A percentile compares a stretch with the other conserved stretches of the same genome.
These are phyloP conservation scores for Leptodactylus fuscus DNA, from an alignment of 2,113 vertebrate genomes.

Conservation along the genomic window DNA sequence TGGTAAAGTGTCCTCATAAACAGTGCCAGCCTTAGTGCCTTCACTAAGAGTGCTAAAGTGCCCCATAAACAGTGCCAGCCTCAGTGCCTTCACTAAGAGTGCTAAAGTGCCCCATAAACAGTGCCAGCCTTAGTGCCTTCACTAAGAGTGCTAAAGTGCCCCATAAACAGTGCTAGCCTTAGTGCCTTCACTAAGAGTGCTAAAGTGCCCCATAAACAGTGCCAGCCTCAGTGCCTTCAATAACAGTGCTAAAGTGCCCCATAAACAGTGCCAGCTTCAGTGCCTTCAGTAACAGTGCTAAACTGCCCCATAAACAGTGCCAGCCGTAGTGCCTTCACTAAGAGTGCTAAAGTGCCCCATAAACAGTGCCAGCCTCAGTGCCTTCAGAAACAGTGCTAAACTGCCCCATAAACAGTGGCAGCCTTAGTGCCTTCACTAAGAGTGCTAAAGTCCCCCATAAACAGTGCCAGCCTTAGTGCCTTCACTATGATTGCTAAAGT, in stretches of 20 bases:
- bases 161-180: neutral
- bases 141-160: neutral
- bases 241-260: neutral
- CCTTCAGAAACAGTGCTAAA: neutral
- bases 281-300: neutral
- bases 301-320: too few relatives aligned
- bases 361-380: neutral
- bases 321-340: neutral
- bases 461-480: neutral
- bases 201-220: neutral
- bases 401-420: neutral
- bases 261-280: neutral
- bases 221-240: neutral
- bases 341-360: neutral
- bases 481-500: neutral
- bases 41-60: too few relatives aligned
- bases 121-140: neutral
- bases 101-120: neutral
- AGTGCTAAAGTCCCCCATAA: neutral
- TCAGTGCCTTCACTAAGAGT: too few relatives aligned
- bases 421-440: neutral
- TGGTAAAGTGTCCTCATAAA: neutral
- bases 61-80: neutral
- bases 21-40: neutral
- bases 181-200: neutral